Base-by-base conservation (phyloP, 1,140 invertebrate genomes). In the Aethina tumida region DNA sequence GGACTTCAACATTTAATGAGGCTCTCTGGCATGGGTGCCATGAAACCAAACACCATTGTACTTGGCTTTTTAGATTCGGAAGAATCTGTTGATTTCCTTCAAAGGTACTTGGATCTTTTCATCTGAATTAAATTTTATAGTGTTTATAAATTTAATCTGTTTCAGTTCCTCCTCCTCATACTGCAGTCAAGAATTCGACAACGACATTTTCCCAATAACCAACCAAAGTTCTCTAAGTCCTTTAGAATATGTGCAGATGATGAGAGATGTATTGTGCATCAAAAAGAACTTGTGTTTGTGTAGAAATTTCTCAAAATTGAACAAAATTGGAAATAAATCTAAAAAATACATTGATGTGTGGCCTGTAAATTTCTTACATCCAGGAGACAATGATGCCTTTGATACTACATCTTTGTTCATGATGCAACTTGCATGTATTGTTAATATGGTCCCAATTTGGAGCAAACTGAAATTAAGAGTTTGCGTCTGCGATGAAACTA, bases 21-120 rank as follows among this genome's bases (percentile, higher is more conserved):
- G 17, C 66, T 98, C 26, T 84, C 90, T 9, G 96, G 96, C 6
- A 76, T 99, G 50, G 96, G 96, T 2, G 96, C 95, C 5, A 98
- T 99, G 94, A 97, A 98, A 62, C 94, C 94, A 0, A 98, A 99
- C 59, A 98, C 95, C 0, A 86, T 99, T 35, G 68, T 89, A 22
- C 65, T 91, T 25, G 84, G 93, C 4, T 98, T 97, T 66, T 81
- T 91, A 32, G 89, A 93, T 50, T 70, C 78, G 10, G 71, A 82
- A 41, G 49, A 65, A 3, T 81, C 80, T 3, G 58, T 62, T 18
- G 84, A 94, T 56, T 92, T 88, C 56, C 83, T 91, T 38, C 58
- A 69, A 39, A 65, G 56, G 71, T 72, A 52, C 22, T 5, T 9
- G 5, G 10, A 10, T 4, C 31, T 33, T 20, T 5, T 3, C 32